phyloP scores from a whole-genome alignment of 2,797 vertebrate genomes.

The Girardinus metallicus region DNA sequence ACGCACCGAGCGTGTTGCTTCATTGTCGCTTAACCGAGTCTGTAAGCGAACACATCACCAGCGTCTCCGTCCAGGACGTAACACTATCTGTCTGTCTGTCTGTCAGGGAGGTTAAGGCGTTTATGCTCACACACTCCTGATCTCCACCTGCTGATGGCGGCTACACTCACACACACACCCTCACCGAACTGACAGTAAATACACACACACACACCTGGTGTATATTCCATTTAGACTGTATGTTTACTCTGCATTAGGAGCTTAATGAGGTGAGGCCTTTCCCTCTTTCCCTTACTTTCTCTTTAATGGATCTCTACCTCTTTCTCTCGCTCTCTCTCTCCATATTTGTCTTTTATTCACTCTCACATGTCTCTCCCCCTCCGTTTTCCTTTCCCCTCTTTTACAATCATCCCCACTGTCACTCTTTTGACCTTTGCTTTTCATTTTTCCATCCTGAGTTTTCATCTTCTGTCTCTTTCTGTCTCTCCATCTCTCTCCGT shows the following conservation, averaged over 20 bases:
- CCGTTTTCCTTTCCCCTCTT: conserved; percentile 32
- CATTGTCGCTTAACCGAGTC: neutral
- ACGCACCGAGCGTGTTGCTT: neutral
- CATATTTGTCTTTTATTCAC: conserved; percentile 36
- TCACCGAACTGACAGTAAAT: conserved; percentile 37
- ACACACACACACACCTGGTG: conserved; percentile 42
- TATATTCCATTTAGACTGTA: conserved; percentile 69
- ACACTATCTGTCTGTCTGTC: neutral
- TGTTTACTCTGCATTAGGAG: conserved; percentile 76
- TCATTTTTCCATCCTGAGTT: conserved; percentile 20
- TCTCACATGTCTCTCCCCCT: conserved; percentile 22
- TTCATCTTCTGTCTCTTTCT: conserved; percentile 39
- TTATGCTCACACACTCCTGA: conserved; percentile 3
- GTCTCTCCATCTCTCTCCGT: conserved; percentile 68
- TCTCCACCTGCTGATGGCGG: conserved; percentile 11
- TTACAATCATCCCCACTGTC: conserved; percentile 40
- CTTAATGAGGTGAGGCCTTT: conserved; percentile 72
- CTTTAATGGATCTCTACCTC: conserved; percentile 60
- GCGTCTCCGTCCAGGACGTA: neutral
- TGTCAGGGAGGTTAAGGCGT: conserved; percentile 4
- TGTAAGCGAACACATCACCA: neutral
- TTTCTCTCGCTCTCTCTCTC: conserved; percentile 31
- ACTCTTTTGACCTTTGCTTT: conserved; percentile 56
- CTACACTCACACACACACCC: conserved; percentile 37
- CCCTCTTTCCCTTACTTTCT: conserved; percentile 46